phyloP scores from a whole-genome alignment of 2,113 vertebrate genomes.

The Dryoscopus gambensis region DNA sequence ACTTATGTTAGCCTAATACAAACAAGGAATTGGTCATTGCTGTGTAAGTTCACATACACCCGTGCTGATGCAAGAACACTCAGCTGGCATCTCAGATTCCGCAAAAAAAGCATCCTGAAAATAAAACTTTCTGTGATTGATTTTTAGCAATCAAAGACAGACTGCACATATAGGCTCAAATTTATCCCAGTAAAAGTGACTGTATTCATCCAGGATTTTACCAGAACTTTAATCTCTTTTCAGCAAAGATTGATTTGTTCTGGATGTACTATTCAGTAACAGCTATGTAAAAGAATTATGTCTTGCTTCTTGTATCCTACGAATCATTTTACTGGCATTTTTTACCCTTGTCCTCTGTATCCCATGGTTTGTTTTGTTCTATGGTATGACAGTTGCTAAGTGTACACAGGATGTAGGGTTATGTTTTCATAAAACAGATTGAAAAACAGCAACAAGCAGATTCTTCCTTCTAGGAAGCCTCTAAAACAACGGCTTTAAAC shows the following conservation, averaged over 20 bases:
- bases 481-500: background rate
- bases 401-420: background rate
- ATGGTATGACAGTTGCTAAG: background rate
- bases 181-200: background rate
- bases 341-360: background rate
- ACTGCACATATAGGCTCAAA: background rate
- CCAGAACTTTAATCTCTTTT: background rate
- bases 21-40: background rate
- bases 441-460: background rate
- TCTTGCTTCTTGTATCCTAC: background rate
- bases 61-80: background rate
- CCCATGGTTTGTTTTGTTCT: background rate
- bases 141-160: background rate
- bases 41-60: background rate
- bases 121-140: background rate
- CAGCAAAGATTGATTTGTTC: background rate
- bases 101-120: background rate
- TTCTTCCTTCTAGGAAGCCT: background rate
- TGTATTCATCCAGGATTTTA: background rate
- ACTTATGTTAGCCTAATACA: background rate
- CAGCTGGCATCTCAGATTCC: background rate
- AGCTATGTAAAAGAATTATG: background rate
- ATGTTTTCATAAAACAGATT: background rate
- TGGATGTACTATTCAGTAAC: background rate
- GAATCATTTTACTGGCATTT: background rate